Percentiles rank a stretch among this genome's conserved stretches.
Evolutionary conservation across 2,888 invertebrate species (phyloP).

Genomic region (Thymelicus lineola): DNA sequence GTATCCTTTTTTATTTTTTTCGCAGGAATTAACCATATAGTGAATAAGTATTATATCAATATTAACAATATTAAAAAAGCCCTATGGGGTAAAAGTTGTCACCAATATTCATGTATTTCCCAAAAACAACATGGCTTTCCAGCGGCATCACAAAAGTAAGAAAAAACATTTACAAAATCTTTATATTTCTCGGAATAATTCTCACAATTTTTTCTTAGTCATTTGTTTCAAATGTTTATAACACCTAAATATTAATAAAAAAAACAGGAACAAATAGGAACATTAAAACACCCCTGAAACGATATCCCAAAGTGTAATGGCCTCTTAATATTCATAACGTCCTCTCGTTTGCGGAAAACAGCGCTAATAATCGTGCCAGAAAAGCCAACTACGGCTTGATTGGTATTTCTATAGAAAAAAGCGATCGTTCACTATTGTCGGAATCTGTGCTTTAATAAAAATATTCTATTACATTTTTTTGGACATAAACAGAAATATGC

Average conservation of each 20-base stretch:
- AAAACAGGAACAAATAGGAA: constrained; percentile 35
- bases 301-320: constrained; percentile 40
- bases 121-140: too few species aligned
- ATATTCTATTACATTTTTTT: too few species aligned
- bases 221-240: constrained; percentile 24
- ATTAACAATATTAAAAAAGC: too few species aligned
- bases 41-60: too few species aligned
- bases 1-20: too few species aligned
- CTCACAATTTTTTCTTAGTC: not conserved
- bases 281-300: constrained; percentile 37
- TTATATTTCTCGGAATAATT: not conserved
- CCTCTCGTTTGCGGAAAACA: constrained; percentile 34
- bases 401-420: constrained; percentile 37
- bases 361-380: constrained; percentile 34
- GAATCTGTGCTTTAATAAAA: not conserved
- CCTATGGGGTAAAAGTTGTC: too few species aligned
- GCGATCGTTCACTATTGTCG: not conserved
- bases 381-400: constrained; percentile 42
- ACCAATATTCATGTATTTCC: too few species aligned
- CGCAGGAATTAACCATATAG: too few species aligned
- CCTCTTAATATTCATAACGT: constrained; percentile 46
- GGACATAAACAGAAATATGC: too few species aligned
- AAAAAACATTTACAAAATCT: not conserved
- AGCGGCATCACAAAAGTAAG: not conserved
- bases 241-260: constrained; percentile 24